A percentile compares a stretch with the other conserved stretches of the same genome.
Conservation (phyloP, 2,797 vertebrate species). For the Microctenopoma steveboyesi region DNA sequence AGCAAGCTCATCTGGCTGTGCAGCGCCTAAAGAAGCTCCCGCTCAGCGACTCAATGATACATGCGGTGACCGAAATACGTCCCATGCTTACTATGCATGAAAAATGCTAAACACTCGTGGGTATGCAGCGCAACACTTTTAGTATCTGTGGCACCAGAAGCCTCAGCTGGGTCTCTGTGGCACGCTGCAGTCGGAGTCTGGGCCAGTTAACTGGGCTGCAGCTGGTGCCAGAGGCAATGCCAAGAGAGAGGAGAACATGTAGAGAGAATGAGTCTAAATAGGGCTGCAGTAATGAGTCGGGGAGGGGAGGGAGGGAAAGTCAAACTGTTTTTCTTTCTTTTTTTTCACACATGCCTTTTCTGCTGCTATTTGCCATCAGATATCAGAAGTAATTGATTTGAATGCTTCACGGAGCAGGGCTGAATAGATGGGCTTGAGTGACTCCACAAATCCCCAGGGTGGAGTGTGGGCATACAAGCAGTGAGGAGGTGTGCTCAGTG, state of each 20-base stretch:
- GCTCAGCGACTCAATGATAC: conserved; percentile 20
- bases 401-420: conserved; percentile 46
- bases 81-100: conserved; percentile 49
- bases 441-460: conserved; percentile 45
- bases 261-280: conserved; percentile 25
- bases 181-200: conserved; percentile 26
- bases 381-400: conserved; percentile 63
- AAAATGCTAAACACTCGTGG: conserved; percentile 20
- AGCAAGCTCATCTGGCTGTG: conserved; percentile 63
- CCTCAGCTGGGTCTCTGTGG: conserved; percentile 55
- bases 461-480: background rate
- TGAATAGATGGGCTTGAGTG: conserved; percentile 35
- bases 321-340: conserved; percentile 17
- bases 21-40: conserved; percentile 38
- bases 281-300: conserved; percentile 44
- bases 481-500: background rate
- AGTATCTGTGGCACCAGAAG: conserved; percentile 50
- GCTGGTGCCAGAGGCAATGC: conserved; percentile 62
- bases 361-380: conserved; percentile 54
- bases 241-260: conserved; percentile 41
- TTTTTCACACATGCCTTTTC: conserved; percentile 10
- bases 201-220: conserved; percentile 58
- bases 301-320: conserved; percentile 20
- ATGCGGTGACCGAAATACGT: conserved; percentile 30
- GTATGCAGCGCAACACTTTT: conserved; percentile 43